Evolutionary conservation across 2,888 invertebrate genomes (phyloP).

Genomic region (Leptopterna dolabrata): DNA sequence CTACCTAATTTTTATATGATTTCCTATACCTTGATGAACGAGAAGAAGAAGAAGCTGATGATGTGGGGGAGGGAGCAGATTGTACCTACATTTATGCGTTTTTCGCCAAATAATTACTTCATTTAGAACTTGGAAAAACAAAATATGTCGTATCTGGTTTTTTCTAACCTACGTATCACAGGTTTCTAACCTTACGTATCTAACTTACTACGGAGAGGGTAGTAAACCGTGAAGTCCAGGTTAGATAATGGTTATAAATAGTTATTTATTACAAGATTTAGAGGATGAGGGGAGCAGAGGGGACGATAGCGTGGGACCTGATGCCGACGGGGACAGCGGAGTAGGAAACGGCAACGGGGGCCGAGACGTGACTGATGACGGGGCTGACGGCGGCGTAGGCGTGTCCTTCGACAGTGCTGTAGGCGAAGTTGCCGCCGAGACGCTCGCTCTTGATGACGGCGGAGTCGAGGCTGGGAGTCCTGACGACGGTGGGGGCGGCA

Average conservation of each 20-base stretch:
- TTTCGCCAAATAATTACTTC: too few species aligned
- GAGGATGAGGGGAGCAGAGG: constrained; percentile 47
- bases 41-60: too few species aligned
- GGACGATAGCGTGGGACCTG: constrained; percentile 47
- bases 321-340: constrained; percentile 63
- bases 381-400: constrained; percentile 69
- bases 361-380: constrained; percentile 66
- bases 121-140: too few species aligned
- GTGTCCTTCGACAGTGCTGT: constrained; percentile 70
- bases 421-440: constrained; percentile 71
- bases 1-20: too few species aligned
- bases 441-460: constrained; percentile 70
- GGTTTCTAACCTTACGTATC: too few species aligned
- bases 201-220: too few species aligned
- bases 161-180: too few species aligned
- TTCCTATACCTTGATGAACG: too few species aligned
- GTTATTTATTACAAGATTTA: constrained; percentile 20
- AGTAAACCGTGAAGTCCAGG: background rate
- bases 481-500: constrained; percentile 65
- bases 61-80: too few species aligned
- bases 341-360: constrained; percentile 67
- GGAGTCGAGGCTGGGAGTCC: constrained; percentile 69
- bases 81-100: too few species aligned
- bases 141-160: too few species aligned
- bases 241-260: background rate